A percentile compares a stretch with the other conserved stretches of the same genome.
Conservation (phyloP, 2,113 vertebrate genomes). For the Seriola dumerili region DNA sequence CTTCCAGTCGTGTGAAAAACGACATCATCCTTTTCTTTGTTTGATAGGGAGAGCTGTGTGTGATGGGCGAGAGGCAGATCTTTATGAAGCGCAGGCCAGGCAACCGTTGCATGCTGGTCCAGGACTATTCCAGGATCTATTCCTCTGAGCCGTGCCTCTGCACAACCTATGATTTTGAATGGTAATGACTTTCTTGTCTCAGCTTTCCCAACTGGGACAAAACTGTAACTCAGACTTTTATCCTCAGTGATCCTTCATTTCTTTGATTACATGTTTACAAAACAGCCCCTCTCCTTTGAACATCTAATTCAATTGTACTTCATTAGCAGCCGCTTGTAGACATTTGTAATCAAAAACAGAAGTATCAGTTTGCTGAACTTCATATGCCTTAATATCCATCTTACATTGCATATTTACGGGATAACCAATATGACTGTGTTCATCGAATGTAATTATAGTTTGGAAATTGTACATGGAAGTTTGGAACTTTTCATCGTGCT, state of each 20-base stretch:
- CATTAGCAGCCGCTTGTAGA: constrained; percentile 47
- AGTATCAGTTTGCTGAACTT: constrained; percentile 57
- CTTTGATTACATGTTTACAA: constrained; percentile 48
- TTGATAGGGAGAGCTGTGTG: constrained; percentile 91
- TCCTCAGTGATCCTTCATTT: constrained; percentile 29
- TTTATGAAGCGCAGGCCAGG: constrained; percentile 94
- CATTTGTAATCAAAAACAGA: constrained; percentile 48
- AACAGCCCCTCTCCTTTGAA: constrained; percentile 39
- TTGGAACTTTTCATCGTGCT: constrained; percentile 56
- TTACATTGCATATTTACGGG: constrained; percentile 39
- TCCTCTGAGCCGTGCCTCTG: constrained; percentile 93
- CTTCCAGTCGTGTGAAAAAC: not conserved
- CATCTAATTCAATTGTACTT: constrained; percentile 44
- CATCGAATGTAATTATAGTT: constrained; percentile 65
- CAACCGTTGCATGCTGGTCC: constrained; percentile 89
- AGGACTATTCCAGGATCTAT: constrained; percentile 89
- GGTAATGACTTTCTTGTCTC: constrained; percentile 80
- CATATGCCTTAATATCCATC: constrained; percentile 44
- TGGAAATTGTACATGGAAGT: constrained; percentile 62
- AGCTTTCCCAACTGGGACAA: constrained; percentile 23
- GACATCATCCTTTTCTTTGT: constrained; percentile 12
- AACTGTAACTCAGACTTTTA: constrained; percentile 37
- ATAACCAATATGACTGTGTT: constrained; percentile 46
- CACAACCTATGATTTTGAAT: constrained; percentile 94
- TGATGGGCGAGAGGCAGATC: constrained; percentile 96